Conservation (phyloP, 2,888 invertebrate species). For the Chrysomela aeneicollis region DNA sequence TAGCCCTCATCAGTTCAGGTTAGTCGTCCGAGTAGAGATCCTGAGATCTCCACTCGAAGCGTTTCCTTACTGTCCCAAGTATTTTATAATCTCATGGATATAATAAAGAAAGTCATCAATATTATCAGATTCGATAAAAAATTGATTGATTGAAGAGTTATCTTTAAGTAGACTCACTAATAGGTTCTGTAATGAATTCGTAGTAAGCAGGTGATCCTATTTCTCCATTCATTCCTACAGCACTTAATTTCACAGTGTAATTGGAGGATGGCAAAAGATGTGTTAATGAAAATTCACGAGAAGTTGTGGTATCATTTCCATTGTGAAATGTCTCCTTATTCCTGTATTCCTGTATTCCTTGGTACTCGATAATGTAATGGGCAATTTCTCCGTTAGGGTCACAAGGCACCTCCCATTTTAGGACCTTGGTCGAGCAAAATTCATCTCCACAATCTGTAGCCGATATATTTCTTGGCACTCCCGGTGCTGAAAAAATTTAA, state of each 20-base stretch:
- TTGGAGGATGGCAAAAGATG: neutral
- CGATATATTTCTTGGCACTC: slow-evolving; percentile 15
- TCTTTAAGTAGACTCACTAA: slow-evolving; percentile 10
- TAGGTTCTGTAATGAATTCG: neutral
- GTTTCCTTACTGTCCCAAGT: too few species aligned
- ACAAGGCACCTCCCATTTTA: slow-evolving; percentile 22
- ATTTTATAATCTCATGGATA: neutral
- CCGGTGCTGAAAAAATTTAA: slow-evolving; percentile 25
- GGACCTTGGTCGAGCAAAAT: neutral
- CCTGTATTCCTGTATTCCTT: neutral
- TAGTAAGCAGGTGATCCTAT: neutral
- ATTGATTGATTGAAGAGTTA: too few species aligned
- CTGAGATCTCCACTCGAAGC: too few species aligned
- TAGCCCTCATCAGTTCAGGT: too few species aligned
- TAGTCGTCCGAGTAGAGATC: too few species aligned
- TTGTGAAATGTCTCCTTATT: neutral
- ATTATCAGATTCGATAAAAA: too few species aligned
- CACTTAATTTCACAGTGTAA: slow-evolving; percentile 3
- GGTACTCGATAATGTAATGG: slow-evolving; percentile 2
- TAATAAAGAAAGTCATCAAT: neutral
- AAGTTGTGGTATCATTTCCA: neutral
- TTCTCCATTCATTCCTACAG: neutral
- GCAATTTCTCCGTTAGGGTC: slow-evolving; percentile 16
- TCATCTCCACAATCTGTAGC: neutral
- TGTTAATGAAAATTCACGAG: neutral